phyloP scores from a whole-genome alignment of 2,797 vertebrate genomes.

The Stomatorhinus walkeri region DNA sequence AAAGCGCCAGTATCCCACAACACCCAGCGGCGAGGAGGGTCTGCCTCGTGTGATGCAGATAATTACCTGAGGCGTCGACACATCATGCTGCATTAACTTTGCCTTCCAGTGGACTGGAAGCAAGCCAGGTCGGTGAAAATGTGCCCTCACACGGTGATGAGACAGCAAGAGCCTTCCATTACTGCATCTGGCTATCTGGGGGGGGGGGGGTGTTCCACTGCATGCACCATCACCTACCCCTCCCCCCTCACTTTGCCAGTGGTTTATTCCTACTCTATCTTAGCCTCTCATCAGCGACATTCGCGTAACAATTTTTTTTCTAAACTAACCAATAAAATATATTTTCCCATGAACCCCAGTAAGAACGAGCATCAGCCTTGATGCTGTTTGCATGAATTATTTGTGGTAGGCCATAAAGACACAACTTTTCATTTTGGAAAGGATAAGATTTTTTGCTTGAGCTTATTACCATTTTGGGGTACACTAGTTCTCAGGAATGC shows the following conservation, averaged over 20 bases:
- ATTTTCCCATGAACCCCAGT: not conserved
- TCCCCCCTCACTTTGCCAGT: not conserved
- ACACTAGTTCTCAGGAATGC: conserved; percentile 10
- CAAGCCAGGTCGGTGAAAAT: not conserved
- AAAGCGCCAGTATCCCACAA: not conserved
- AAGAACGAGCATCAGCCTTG: not conserved
- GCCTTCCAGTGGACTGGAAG: not conserved
- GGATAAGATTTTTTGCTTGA: not conserved
- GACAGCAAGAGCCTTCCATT: not conserved
- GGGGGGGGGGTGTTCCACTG: not conserved
- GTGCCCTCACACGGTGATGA: not conserved
- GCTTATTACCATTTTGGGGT: conserved; percentile 12
- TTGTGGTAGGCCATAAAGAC: not conserved
- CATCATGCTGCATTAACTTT: not conserved
- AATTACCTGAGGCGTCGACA: not conserved
- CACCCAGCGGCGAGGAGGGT: not conserved
- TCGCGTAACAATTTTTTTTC: not conserved
- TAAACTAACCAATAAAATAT: not conserved
- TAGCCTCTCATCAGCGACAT: not conserved
- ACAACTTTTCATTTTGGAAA: not conserved
- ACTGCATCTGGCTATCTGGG: not conserved
- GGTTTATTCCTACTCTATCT: not conserved
- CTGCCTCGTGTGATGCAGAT: not conserved
- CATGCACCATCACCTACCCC: not conserved
- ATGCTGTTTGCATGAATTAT: not conserved